Evolutionary conservation across 2,113 vertebrate species (phyloP).

Genomic region (Hippocampus comes): DNA sequence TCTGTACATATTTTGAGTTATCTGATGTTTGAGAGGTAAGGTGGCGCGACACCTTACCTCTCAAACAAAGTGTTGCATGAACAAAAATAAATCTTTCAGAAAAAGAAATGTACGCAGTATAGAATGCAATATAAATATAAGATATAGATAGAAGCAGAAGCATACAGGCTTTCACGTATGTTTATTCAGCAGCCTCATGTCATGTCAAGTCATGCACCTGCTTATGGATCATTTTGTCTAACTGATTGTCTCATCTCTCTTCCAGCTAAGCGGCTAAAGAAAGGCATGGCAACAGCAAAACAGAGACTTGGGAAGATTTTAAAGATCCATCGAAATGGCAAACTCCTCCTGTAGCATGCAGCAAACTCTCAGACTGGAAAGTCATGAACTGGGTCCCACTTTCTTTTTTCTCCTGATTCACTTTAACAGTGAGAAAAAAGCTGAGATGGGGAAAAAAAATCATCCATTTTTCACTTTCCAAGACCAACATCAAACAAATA

Average conservation of each 20-base stretch:
- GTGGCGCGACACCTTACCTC: too few species aligned
- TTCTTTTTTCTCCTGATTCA: constrained; percentile 37
- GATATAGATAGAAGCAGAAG: too few species aligned
- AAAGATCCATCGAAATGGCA: constrained; percentile 98
- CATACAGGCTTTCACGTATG: too few species aligned
- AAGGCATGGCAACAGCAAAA: constrained; percentile 99
- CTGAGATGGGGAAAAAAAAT: constrained; percentile 47
- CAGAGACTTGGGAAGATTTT: constrained; percentile 99
- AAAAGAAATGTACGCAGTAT: too few species aligned
- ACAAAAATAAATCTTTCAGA: too few species aligned
- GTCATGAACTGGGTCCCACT: constrained; percentile 55
- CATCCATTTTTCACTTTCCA: constrained; percentile 69
- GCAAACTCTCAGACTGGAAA: constrained; percentile 62
- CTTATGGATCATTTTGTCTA: not conserved
- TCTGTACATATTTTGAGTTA: too few species aligned
- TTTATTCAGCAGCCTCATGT: not conserved
- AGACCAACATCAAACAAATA: constrained; percentile 73
- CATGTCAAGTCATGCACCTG: not conserved
- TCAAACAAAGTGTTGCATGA: too few species aligned
- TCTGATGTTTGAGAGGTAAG: too few species aligned
- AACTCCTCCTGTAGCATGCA: constrained; percentile 89
- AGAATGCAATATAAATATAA: too few species aligned
- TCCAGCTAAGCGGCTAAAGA: constrained; percentile 95
- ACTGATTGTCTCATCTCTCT: constrained; percentile 28
- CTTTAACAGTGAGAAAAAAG: constrained; percentile 32